Percentiles rank a stretch among this genome's conserved stretches.
Evolutionary conservation across 2,797 vertebrate genomes (phyloP).

Genomic region (Mico argentatus): DNA sequence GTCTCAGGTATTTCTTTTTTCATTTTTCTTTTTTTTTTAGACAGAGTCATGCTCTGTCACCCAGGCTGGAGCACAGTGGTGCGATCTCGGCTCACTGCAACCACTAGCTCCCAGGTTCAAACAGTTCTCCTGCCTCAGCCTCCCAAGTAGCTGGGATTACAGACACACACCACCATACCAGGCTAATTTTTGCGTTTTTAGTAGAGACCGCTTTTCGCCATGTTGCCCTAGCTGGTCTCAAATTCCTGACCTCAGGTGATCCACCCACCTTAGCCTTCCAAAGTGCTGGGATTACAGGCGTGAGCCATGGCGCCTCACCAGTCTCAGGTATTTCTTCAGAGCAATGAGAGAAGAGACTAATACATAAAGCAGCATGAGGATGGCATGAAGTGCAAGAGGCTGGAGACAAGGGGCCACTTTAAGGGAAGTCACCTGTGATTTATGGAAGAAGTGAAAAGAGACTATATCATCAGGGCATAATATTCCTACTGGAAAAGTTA

Average conservation of each 20-base stretch:
- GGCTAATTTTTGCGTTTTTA: background rate
- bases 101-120: too few relatives aligned
- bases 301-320: background rate
- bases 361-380: background rate
- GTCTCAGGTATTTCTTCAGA: background rate
- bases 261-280: background rate
- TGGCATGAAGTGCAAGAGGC: background rate
- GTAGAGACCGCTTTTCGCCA: background rate
- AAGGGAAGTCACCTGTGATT: conserved; percentile 10
- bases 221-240: background rate
- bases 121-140: background rate
- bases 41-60: too few relatives aligned
- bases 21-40: too few relatives aligned
- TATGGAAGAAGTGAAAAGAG: conserved; percentile 15
- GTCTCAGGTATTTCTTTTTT: too few relatives aligned
- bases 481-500: conserved; percentile 47
- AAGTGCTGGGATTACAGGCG: background rate
- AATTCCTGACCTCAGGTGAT: background rate
- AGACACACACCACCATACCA: background rate
- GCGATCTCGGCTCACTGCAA: too few relatives aligned
- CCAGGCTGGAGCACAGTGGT: too few relatives aligned
- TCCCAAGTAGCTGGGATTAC: background rate
- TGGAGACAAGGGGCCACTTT: background rate
- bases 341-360: background rate
- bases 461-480: background rate